A percentile compares a stretch with the other conserved stretches of the same genome.
These are phyloP conservation scores for Agapostemon virescens DNA, from an alignment of 2,888 invertebrate genomes.

Conservation along the genomic window DNA sequence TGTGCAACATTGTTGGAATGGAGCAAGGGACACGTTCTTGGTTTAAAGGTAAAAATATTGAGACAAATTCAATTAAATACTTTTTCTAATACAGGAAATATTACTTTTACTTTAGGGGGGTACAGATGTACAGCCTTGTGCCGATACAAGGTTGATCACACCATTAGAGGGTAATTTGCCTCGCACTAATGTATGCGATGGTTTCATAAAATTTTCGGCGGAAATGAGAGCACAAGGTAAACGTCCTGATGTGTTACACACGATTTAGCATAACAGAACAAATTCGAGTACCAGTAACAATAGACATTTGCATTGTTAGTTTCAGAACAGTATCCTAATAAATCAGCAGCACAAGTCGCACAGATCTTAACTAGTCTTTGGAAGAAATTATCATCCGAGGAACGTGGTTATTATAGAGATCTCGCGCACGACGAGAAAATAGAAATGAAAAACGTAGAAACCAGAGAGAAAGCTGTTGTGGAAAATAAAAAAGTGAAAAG, in stretches of 20 bases:
- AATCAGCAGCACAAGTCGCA: slow-evolving; percentile 78
- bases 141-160: slow-evolving; percentile 5
- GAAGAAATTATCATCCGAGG: slow-evolving; percentile 76
- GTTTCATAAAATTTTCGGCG: slow-evolving; percentile 78
- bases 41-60: slow-evolving; percentile 63
- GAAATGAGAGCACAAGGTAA: slow-evolving; percentile 76
- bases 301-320: slow-evolving; percentile 43
- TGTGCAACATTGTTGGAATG: slow-evolving; percentile 67
- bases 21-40: slow-evolving; percentile 77
- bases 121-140: slow-evolving; percentile 60
- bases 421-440: slow-evolving; percentile 55
- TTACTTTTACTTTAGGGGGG: slow-evolving; percentile 66
- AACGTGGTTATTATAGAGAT: slow-evolving; percentile 76
- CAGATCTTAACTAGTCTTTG: slow-evolving; percentile 76
- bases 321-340: slow-evolving; percentile 68
- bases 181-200: slow-evolving; percentile 37
- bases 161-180: neutral
- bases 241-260: neutral
- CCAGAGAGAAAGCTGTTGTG: slow-evolving; percentile 41
- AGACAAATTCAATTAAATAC: neutral
- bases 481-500: slow-evolving; percentile 66
- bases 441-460: slow-evolving; percentile 19
- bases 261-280: neutral
- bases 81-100: neutral
- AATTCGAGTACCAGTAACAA: neutral